These are phyloP conservation scores for Margaritifera margaritifera DNA, from an alignment of 2,888 invertebrate genomes.

Conservation along the genomic window DNA sequence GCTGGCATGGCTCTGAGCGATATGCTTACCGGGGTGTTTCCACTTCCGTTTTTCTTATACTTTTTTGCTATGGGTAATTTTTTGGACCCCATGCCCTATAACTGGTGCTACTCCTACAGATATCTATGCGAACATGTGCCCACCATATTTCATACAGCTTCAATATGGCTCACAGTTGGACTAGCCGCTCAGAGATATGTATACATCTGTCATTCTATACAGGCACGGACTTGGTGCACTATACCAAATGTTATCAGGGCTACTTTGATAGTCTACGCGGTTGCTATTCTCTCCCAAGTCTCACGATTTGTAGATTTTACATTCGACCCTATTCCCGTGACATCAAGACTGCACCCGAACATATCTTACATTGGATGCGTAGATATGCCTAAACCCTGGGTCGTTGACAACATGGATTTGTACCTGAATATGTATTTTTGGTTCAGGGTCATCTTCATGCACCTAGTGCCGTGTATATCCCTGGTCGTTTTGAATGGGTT, in stretches of 20 bases:
- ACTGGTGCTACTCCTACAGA: constrained; percentile 84
- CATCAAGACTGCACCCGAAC: constrained; percentile 71
- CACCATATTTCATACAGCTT: constrained; percentile 88
- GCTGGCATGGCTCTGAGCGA: constrained; percentile 97
- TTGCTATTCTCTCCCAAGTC: constrained; percentile 87
- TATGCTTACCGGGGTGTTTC: constrained; percentile 83
- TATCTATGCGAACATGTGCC: constrained; percentile 64
- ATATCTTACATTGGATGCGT: constrained; percentile 53
- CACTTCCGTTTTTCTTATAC: constrained; percentile 83
- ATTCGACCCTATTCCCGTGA: constrained; percentile 78
- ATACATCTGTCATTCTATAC: constrained; percentile 93
- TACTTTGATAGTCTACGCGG: constrained; percentile 84
- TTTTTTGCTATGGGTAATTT: constrained; percentile 93
- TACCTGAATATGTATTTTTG: constrained; percentile 85
- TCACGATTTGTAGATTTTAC: constrained; percentile 86
- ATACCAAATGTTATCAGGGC: constrained; percentile 81
- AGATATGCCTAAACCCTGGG: constrained; percentile 41
- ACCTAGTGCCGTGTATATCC: constrained; percentile 89
- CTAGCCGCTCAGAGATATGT: constrained; percentile 94
- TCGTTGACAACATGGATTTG: constrained; percentile 74
- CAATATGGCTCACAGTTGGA: constrained; percentile 93
- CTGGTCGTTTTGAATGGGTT: constrained; percentile 91
- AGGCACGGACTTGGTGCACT: constrained; percentile 84
- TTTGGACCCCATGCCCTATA: constrained; percentile 84
- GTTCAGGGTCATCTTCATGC: constrained; percentile 93